Evolutionary conservation across 2,888 invertebrate species (phyloP).

Genomic region (Petrolisthes cinctipes): DNA sequence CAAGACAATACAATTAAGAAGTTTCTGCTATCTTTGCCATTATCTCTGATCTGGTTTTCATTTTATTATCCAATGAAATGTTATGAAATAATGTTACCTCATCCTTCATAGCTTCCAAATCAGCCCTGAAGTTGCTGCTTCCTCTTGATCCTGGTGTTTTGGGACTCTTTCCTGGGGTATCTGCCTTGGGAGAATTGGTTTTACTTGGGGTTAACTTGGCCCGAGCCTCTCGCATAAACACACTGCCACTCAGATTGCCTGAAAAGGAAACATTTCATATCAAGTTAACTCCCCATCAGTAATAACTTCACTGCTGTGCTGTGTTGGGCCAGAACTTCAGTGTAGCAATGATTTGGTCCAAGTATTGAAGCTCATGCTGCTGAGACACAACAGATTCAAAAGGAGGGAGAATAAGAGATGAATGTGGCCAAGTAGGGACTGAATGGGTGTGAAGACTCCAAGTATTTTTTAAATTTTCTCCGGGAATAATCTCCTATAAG

Average conservation of each 20-base stretch:
- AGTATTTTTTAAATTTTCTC: too few species aligned
- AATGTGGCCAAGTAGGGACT: too few species aligned
- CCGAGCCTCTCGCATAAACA: constrained; percentile 8
- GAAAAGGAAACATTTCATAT: constrained; percentile 7
- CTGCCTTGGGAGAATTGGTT: constrained; percentile 3
- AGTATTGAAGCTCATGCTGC: too few species aligned
- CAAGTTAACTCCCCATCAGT: not conserved
- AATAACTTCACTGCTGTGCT: too few species aligned
- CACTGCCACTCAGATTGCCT: constrained; percentile 16
- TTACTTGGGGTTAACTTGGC: not conserved
- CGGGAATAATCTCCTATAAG: too few species aligned
- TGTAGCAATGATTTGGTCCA: too few species aligned
- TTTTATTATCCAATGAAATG: not conserved
- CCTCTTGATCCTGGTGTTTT: constrained; percentile 4
- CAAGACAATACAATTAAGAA: too few species aligned
- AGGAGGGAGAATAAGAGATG: too few species aligned
- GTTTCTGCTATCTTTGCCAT: not conserved
- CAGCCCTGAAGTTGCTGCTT: constrained; percentile 1
- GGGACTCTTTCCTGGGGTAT: constrained; percentile 5
- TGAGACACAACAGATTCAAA: too few species aligned
- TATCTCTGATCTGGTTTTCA: not conserved
- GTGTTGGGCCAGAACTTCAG: too few species aligned
- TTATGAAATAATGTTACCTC: constrained; percentile 31
- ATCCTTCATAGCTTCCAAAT: constrained; percentile 41
- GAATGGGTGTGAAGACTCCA: too few species aligned